Base-by-base conservation (phyloP, 2,113 vertebrate genomes). In the Lucifuga dentata region DNA sequence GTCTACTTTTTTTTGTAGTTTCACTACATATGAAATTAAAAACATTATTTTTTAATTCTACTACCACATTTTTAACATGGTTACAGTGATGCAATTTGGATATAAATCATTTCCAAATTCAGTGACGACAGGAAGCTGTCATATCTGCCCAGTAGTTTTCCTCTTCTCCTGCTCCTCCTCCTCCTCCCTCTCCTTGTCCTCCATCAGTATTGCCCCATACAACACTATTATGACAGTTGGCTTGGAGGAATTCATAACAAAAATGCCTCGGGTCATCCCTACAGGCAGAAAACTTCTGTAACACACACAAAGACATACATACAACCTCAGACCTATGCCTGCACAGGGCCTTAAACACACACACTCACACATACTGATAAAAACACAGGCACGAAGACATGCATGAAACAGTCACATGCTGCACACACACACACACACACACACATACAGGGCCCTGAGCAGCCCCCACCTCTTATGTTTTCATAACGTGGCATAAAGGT, bases 211-310 rank as follows among this genome's bases (percentile, higher is more conserved):
- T 13, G 17, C 50, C 33, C 46, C 46, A 41, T 62, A 20, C 39
- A 48, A 41, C 79, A 78, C 76, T 82, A 80, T 88, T 91, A 71
- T 84, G 81, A 88, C 86, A 88, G 89, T 78, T 86, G 89, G 81
- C 63, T 74, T 12, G 40, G 59, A 87, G 85, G 89, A 88, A 91
- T 91, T 88, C 89, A 86, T 86, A 91, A 88, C 88, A 89, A 85
- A 38, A 76, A 32, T 10, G 51, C 78, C 65, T 75, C 78, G 24
- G 61, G 78, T 65, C 82, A 73, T 85, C 79, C 75, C 81, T 52
- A 33, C 50, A 49, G 78, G 44, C 66, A 53, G 51, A 43, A 63
- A 62, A 38, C 52, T 29, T 59, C 55, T 38, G 23, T 16, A 39
- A 70, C 56, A 77, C 60, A 69, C 75, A 64, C 39, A 46, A 17